A percentile compares a stretch with the other conserved stretches of the same genome.
Conservation (phyloP, 2,888 invertebrate genomes). For the Pseudococcus viburni region DNA sequence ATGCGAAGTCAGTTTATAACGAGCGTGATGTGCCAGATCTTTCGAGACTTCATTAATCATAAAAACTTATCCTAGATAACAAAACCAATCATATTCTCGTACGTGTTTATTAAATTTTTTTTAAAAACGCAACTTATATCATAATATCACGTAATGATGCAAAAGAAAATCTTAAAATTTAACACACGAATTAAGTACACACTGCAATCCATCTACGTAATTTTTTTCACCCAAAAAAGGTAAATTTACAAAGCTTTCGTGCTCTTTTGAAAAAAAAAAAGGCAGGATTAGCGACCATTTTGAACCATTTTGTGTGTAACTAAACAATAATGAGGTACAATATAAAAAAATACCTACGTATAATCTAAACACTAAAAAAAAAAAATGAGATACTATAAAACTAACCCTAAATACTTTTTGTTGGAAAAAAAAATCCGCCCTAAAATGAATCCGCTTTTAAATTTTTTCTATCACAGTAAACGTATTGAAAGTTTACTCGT, state of each 20-base stretch:
- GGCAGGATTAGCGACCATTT: neutral
- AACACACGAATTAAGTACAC: conserved; percentile 60
- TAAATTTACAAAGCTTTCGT: conserved; percentile 18
- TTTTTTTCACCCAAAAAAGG: neutral
- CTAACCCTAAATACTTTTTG: conserved; percentile 9
- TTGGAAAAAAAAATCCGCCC: neutral
- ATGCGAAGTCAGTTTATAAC: conserved; percentile 14
- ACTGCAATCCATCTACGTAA: conserved; percentile 1
- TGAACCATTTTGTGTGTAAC: conserved; percentile 2
- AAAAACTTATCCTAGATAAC: neutral
- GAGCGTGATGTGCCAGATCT: conserved; percentile 49
- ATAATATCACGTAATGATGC: conserved; percentile 65
- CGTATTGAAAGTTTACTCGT: conserved; percentile 48
- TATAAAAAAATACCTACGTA: conserved; percentile 22
- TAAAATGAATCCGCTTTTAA: neutral
- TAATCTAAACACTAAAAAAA: conserved; percentile 45
- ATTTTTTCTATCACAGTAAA: conserved; percentile 51
- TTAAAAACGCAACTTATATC: conserved; percentile 42
- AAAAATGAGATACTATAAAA: conserved; percentile 39
- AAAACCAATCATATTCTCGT: neutral
- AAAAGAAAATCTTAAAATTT: conserved; percentile 21
- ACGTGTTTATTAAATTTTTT: conserved; percentile 43
- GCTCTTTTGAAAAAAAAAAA: neutral
- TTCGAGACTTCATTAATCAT: neutral
- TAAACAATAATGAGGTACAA: conserved; percentile 51